phyloP scores from a whole-genome alignment of 1,140 invertebrate species.

The Venturia canescens region DNA sequence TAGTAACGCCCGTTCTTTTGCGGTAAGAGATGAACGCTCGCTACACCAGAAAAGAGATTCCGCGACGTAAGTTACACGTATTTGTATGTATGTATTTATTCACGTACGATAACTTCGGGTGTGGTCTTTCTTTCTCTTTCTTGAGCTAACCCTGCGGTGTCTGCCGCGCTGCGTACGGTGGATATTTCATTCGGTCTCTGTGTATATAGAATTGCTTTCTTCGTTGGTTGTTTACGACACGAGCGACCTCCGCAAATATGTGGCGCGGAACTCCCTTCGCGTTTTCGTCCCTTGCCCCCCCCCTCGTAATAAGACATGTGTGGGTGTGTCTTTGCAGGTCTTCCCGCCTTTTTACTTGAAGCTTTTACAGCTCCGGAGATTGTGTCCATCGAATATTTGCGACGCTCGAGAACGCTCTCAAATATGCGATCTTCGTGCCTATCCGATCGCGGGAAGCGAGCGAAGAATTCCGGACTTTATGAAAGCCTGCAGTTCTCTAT shows the following conservation, averaged over 20 bases:
- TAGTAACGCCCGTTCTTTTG: neutral
- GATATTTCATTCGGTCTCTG: slow-evolving; percentile 56
- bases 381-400: neutral
- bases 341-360: slow-evolving; percentile 37
- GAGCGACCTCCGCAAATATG: slow-evolving; percentile 64
- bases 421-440: neutral
- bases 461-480: neutral
- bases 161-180: slow-evolving; percentile 36
- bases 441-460: neutral
- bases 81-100: slow-evolving; percentile 16
- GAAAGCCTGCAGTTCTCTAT: neutral
- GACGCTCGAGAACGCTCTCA: neutral
- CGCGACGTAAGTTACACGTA: slow-evolving; percentile 36
- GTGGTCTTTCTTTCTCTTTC: slow-evolving; percentile 55
- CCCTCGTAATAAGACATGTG: slow-evolving; percentile 20
- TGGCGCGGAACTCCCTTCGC: slow-evolving; percentile 56
- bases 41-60: slow-evolving; percentile 9
- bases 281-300: neutral
- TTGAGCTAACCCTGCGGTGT: neutral
- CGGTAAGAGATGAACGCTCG: slow-evolving; percentile 20
- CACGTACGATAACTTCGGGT: slow-evolving; percentile 55
- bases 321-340: slow-evolving; percentile 58
- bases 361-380: slow-evolving; percentile 51
- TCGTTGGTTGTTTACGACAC: slow-evolving; percentile 63
- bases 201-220: slow-evolving; percentile 43